Conservation (phyloP, 2,888 invertebrate genomes). For the Hyles lineata region DNA sequence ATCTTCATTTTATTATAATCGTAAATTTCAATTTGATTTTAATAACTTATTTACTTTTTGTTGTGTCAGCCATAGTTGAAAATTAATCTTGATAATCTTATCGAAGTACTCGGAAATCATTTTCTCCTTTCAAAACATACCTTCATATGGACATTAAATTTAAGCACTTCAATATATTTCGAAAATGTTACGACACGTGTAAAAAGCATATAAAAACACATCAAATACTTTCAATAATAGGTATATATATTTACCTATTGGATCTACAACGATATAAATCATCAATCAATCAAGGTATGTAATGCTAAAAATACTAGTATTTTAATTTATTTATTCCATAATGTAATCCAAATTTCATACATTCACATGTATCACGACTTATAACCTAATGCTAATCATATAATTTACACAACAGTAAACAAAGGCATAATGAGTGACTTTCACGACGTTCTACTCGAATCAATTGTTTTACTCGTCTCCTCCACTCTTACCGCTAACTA, state of each 20-base stretch:
- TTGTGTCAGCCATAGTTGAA: slow-evolving; percentile 57
- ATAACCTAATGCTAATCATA: not conserved
- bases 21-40: slow-evolving; percentile 81
- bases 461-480: slow-evolving; percentile 8
- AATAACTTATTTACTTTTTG: slow-evolving; percentile 78
- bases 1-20: slow-evolving; percentile 80
- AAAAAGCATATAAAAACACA: not conserved
- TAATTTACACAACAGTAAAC: not conserved
- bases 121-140: slow-evolving; percentile 54
- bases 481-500: slow-evolving; percentile 46
- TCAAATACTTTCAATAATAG: not conserved
- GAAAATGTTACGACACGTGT: slow-evolving; percentile 5
- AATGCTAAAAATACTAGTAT: no score
- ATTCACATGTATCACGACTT: not conserved
- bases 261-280: not conserved
- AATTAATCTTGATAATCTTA: slow-evolving; percentile 70
- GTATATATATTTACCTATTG: not conserved
- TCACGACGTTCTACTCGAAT: not conserved
- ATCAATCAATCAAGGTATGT: no score
- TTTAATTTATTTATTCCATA: no score
- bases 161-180: not conserved
- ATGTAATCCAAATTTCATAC: no score
- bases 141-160: slow-evolving; percentile 43
- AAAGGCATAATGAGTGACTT: not conserved
- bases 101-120: slow-evolving; percentile 54